phyloP scores from a whole-genome alignment of 2,797 vertebrate genomes.

The Acestrorhynchus altus region DNA sequence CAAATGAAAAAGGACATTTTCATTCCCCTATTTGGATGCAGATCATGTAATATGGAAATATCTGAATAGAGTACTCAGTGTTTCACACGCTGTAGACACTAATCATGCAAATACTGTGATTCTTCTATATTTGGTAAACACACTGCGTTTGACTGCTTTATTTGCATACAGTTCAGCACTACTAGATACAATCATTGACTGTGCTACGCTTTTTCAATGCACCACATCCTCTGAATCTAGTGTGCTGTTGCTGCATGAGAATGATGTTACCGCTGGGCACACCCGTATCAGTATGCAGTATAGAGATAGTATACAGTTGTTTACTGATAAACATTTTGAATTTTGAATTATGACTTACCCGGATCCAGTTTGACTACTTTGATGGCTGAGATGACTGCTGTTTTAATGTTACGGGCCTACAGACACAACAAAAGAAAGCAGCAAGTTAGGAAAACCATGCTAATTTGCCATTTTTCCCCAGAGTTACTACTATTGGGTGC shows the following conservation, averaged over 20 bases:
- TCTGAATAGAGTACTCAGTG: too few relatives aligned
- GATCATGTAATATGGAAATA: too few relatives aligned
- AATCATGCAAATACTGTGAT: too few relatives aligned
- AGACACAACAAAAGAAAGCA: slow-evolving; percentile 11
- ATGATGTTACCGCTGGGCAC: not conserved
- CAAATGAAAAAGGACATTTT: too few relatives aligned
- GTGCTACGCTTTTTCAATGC: too few relatives aligned
- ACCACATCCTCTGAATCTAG: too few relatives aligned
- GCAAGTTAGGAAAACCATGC: not conserved
- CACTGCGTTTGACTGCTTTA: too few relatives aligned
- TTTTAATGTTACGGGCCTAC: slow-evolving; percentile 76
- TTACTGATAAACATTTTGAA: not conserved
- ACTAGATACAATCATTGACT: too few relatives aligned
- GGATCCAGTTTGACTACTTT: slow-evolving; percentile 82
- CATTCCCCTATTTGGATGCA: too few relatives aligned
- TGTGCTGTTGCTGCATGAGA: not conserved
- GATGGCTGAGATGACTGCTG: slow-evolving; percentile 75
- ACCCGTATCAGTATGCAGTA: not conserved
- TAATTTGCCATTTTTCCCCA: not conserved
- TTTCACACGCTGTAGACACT: too few relatives aligned
- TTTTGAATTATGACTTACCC: slow-evolving; percentile 63
- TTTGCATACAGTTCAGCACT: too few relatives aligned
- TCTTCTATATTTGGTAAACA: too few relatives aligned
- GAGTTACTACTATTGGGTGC: not conserved
- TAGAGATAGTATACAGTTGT: not conserved